Percentiles rank a stretch among this genome's conserved stretches.
These are phyloP conservation scores for Epirrhoe alternata DNA, from an alignment of 2,888 invertebrate genomes.

Conservation along the genomic window DNA sequence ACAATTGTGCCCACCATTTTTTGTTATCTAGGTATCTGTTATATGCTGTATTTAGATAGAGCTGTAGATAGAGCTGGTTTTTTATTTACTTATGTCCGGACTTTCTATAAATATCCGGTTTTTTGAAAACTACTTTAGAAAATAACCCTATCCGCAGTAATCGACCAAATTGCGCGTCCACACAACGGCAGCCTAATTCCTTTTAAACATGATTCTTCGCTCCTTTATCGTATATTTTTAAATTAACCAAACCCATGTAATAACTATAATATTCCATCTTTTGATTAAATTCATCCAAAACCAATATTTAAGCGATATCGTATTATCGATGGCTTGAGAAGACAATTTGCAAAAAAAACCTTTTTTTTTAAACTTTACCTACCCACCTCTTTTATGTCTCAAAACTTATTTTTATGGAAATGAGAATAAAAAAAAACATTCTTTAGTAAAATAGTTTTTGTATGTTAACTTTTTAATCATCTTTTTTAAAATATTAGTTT, in stretches of 20 bases:
- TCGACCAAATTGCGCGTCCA: conserved; percentile 77
- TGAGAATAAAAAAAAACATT: too few relatives aligned
- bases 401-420: conserved; percentile 43
- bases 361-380: conserved; percentile 46
- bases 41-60: too few relatives aligned
- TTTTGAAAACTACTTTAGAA: not conserved
- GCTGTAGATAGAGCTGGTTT: too few relatives aligned
- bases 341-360: conserved; percentile 57
- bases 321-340: conserved; percentile 56
- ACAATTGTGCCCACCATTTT: too few relatives aligned
- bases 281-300: conserved; percentile 82
- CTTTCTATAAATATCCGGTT: not conserved
- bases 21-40: too few relatives aligned
- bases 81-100: not conserved
- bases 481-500: too few relatives aligned
- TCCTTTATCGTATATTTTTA: conserved; percentile 80
- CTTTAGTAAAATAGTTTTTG: too few relatives aligned
- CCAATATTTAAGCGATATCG: conserved; percentile 82
- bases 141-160: conserved; percentile 63
- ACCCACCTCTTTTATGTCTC: conserved; percentile 41
- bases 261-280: conserved; percentile 75
- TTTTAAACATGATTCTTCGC: conserved; percentile 79
- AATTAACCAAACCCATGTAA: conserved; percentile 75
- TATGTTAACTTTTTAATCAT: too few relatives aligned
- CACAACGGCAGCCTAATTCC: conserved; percentile 79